These are phyloP conservation scores for Anniella stebbinsi DNA, from an alignment of 2,797 vertebrate species.

Conservation along the genomic window DNA sequence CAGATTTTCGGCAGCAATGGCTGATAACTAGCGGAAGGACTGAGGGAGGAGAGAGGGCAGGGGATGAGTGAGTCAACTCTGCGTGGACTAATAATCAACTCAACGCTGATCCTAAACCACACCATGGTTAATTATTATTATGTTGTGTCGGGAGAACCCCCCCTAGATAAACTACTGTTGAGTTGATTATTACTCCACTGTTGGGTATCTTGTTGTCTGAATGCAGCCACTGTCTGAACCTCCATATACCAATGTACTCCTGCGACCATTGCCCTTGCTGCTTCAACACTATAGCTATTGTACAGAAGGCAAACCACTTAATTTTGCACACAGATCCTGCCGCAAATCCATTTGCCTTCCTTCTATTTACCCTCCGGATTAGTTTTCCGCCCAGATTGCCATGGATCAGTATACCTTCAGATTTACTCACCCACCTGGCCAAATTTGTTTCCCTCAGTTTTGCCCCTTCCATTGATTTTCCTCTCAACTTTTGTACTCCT, in stretches of 20 bases:
- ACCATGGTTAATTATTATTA: too few relatives aligned
- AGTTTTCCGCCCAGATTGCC: background rate
- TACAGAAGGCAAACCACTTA: background rate
- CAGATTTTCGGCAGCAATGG: too few relatives aligned
- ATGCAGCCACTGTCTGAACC: too few relatives aligned
- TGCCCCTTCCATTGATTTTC: background rate
- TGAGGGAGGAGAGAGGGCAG: too few relatives aligned
- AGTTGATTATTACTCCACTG: too few relatives aligned
- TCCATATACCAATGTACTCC: background rate
- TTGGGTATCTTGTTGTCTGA: too few relatives aligned
- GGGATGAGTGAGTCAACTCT: too few relatives aligned
- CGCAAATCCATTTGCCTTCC: background rate
- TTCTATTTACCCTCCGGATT: background rate
- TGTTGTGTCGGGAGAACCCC: too few relatives aligned
- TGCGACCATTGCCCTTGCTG: background rate
- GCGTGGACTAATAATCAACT: too few relatives aligned
- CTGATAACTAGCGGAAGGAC: too few relatives aligned
- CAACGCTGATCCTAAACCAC: too few relatives aligned
- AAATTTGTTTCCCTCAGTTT: background rate
- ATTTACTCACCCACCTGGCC: background rate
- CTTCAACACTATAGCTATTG: background rate
- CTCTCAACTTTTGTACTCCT: background rate
- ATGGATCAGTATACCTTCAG: background rate
- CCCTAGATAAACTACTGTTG: too few relatives aligned
- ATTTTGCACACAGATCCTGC: background rate